These are phyloP conservation scores for Pelosia muscerda DNA, from an alignment of 2,888 invertebrate genomes.

Conservation along the genomic window DNA sequence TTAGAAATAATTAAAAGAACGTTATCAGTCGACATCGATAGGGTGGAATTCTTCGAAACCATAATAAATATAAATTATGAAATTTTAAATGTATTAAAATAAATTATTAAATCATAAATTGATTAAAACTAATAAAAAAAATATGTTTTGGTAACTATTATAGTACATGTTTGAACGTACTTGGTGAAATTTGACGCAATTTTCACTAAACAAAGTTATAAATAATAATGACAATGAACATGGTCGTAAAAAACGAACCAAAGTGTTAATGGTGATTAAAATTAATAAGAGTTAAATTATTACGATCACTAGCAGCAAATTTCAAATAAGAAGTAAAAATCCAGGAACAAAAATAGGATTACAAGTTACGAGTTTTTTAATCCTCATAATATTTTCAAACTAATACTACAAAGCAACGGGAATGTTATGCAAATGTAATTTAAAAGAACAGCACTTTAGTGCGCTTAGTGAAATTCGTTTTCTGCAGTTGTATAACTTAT, in stretches of 20 bases:
- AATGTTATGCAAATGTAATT: conserved; percentile 84
- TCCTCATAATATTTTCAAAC: conserved; percentile 22
- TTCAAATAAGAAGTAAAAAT: background rate
- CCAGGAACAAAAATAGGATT: background rate
- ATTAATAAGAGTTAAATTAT: too few species aligned
- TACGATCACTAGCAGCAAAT: background rate
- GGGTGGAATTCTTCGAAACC: too few species aligned
- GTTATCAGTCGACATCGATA: too few species aligned
- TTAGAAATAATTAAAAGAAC: too few species aligned
- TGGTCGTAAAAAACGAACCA: background rate
- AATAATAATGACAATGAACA: background rate
- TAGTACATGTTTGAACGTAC: too few species aligned
- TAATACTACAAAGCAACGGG: conserved; percentile 47
- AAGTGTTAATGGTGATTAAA: background rate
- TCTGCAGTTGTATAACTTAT: conserved; percentile 10
- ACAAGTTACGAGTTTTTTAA: conserved; percentile 7
- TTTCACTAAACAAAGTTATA: too few species aligned
- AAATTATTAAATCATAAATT: too few species aligned
- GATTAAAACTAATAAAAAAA: too few species aligned
- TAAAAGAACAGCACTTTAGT: conserved; percentile 71
- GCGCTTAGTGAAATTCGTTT: conserved; percentile 35
- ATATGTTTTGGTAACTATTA: too few species aligned
- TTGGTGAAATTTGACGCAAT: too few species aligned
- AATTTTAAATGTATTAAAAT: too few species aligned
- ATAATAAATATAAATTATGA: too few species aligned